phyloP scores from a whole-genome alignment of 1,140 invertebrate genomes.

The Medauroidea extradentata region DNA sequence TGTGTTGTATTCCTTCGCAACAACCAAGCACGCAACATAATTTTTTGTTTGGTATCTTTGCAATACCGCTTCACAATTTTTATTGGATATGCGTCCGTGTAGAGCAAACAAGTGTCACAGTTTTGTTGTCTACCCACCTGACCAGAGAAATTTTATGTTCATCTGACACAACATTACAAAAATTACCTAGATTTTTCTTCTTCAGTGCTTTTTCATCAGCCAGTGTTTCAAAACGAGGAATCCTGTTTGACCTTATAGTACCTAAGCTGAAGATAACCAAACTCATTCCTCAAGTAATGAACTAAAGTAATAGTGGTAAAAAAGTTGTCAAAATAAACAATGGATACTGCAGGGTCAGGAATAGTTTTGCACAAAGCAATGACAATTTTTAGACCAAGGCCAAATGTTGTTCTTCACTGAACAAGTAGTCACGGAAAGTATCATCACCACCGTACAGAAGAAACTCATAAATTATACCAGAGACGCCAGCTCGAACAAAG shows the following conservation, averaged over 20 bases:
- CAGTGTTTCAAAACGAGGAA: slow-evolving; percentile 1
- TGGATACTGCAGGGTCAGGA: background rate
- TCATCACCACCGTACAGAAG: slow-evolving; percentile 19
- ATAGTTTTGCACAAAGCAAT: background rate
- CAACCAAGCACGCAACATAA: slow-evolving; percentile 37
- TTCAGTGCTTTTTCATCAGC: slow-evolving; percentile 34
- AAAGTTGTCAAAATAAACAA: slow-evolving; percentile 6
- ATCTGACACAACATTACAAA: slow-evolving; percentile 16
- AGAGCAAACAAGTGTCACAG: slow-evolving; percentile 41
- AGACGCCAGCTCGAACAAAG: slow-evolving; percentile 15
- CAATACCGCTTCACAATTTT: slow-evolving; percentile 30
- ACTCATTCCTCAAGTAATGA: background rate
- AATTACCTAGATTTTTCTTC: slow-evolving; percentile 36
- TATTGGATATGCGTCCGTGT: slow-evolving; percentile 33
- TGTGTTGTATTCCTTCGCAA: slow-evolving; percentile 42
- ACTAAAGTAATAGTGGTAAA: background rate
- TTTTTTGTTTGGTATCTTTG: slow-evolving; percentile 28
- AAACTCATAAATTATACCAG: slow-evolving; percentile 25
- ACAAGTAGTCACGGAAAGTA: background rate
- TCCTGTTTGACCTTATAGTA: background rate
- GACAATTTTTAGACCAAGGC: background rate
- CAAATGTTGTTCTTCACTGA: background rate
- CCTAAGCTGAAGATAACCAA: background rate
- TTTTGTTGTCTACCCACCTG: slow-evolving; percentile 45
- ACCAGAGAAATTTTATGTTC: slow-evolving; percentile 28